Percentiles rank a stretch among this genome's conserved stretches.
Conservation (phyloP, 2,113 vertebrate genomes). For the Capreolus pygargus region DNA sequence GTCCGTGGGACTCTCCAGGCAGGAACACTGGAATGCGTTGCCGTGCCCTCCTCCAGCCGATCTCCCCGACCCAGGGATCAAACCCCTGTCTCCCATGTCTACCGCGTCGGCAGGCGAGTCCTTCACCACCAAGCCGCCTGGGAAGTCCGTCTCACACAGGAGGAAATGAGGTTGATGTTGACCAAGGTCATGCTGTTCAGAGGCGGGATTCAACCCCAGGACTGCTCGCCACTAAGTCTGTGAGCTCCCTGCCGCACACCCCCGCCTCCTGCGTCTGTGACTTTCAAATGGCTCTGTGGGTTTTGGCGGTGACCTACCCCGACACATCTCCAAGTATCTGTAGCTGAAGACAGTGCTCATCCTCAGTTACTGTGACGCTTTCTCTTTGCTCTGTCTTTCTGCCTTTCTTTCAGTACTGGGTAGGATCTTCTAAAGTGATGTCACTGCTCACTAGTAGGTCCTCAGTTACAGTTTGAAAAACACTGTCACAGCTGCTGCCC, state of each 20-base stretch:
- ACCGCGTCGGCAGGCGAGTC: not conserved
- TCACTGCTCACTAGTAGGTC: not conserved
- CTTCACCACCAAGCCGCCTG: not conserved
- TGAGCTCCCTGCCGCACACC: not conserved
- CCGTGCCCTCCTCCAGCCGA: not conserved
- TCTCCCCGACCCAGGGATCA: not conserved
- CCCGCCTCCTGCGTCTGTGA: not conserved
- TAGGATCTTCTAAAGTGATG: not conserved
- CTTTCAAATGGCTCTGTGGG: not conserved
- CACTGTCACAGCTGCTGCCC: not conserved
- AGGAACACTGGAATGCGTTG: not conserved
- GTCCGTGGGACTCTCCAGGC: not conserved
- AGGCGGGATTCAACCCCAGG: not conserved
- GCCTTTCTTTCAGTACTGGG: not conserved
- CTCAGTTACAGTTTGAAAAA: not conserved
- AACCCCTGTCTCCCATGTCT: not conserved
- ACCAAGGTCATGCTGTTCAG: too few relatives aligned
- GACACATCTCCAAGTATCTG: not conserved
- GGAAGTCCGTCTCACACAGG: not conserved
- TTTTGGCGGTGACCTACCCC: not conserved
- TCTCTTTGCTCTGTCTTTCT: not conserved
- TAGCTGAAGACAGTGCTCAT: not conserved
- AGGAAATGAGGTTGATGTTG: not conserved
- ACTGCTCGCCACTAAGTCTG: rapidly evolving
- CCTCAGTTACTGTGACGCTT: not conserved